phyloP scores from a whole-genome alignment of 2,888 invertebrate genomes.

The Chaitophorus viminalis region DNA sequence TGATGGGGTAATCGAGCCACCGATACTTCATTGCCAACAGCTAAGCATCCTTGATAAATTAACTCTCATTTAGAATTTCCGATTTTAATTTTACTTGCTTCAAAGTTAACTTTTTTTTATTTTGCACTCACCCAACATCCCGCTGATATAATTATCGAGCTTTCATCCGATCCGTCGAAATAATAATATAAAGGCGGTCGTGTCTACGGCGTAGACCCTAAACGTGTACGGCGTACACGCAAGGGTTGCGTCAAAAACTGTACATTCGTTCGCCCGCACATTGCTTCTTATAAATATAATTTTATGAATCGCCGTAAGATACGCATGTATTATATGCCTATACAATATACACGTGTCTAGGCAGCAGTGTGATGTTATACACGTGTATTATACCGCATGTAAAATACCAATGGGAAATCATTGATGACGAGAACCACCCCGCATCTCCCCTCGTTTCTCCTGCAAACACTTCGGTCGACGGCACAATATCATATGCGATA shows the following conservation, averaged over 20 bases:
- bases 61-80: slow-evolving; percentile 46
- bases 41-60: slow-evolving; percentile 49
- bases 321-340: no score
- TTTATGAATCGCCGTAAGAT: no score
- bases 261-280: background rate
- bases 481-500: background rate
- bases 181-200: background rate
- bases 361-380: background rate
- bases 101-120: background rate
- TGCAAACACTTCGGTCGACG: background rate
- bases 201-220: background rate
- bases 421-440: background rate
- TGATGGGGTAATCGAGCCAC: slow-evolving; percentile 53
- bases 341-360: no score
- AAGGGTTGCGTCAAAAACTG: background rate
- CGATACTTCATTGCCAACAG: slow-evolving; percentile 54
- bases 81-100: slow-evolving; percentile 27
- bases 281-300: no score
- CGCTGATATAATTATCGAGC: background rate
- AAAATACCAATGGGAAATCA: slow-evolving; percentile 27
- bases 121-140: background rate
- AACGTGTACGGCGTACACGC: no score
- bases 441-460: background rate
- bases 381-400: background rate
- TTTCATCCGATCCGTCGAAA: background rate